Evolutionary conservation across 2,797 vertebrate species (phyloP).

Genomic region (Gobio occitaniae): DNA sequence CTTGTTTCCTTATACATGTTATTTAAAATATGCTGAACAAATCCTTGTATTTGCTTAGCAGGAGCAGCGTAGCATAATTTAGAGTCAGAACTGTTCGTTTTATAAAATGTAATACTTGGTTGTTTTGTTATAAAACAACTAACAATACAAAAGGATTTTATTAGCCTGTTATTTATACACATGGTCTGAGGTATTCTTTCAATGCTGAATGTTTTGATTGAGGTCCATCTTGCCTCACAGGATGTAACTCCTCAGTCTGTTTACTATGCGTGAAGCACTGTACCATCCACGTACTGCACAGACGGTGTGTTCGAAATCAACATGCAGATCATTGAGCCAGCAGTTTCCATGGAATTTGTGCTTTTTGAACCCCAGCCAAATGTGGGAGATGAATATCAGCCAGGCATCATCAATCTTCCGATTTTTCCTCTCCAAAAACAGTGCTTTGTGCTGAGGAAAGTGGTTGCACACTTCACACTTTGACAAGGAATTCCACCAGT

Average conservation of each 20-base stretch:
- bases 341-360: constrained; percentile 49
- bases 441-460: constrained; percentile 15
- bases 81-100: not conserved
- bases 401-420: constrained; percentile 30
- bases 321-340: constrained; percentile 32
- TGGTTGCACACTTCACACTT: constrained; percentile 8
- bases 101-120: not conserved
- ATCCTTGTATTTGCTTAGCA: not conserved
- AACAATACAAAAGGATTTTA: not conserved
- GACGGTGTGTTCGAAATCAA: constrained; percentile 38
- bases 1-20: not conserved
- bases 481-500: constrained; percentile 9
- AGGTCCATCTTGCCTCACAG: constrained; percentile 38
- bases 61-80: not conserved
- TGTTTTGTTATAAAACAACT: not conserved
- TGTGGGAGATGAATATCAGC: constrained; percentile 50
- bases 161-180: constrained; percentile 12
- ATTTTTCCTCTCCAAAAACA: constrained; percentile 24
- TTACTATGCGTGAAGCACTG: constrained; percentile 50
- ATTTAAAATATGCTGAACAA: not conserved
- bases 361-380: constrained; percentile 50
- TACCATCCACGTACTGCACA: constrained; percentile 50
- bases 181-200: not conserved
- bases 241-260: constrained; percentile 48
- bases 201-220: constrained; percentile 42